Evolutionary conservation across 2,113 vertebrate species (phyloP).

Genomic region (Labeo rohita): DNA sequence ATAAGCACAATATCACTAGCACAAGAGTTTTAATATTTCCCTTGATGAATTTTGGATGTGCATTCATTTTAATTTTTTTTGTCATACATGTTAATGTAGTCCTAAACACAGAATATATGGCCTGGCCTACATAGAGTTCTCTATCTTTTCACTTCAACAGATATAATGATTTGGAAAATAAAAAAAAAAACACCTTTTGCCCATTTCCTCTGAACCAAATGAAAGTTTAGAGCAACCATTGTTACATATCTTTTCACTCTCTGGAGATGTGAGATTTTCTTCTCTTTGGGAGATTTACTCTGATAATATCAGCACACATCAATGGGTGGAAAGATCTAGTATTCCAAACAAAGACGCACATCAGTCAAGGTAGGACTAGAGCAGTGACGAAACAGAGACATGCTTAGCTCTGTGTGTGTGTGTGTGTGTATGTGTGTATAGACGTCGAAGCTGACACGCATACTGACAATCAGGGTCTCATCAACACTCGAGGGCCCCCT

Average conservation of each 20-base stretch:
- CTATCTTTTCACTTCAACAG: constrained; percentile 2
- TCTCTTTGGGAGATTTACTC: constrained; percentile 27
- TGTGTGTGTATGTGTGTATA: constrained; percentile 51
- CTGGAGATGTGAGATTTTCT: constrained; percentile 46
- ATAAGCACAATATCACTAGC: neutral
- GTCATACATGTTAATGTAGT: neutral
- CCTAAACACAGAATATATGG: neutral
- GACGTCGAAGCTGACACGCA: constrained; percentile 65
- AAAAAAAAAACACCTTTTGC: neutral
- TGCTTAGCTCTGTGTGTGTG: constrained; percentile 40
- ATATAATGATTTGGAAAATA: constrained; percentile 18
- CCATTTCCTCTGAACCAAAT: constrained; percentile 34
- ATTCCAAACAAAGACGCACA: constrained; percentile 45
- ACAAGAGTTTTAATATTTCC: neutral
- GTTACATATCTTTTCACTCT: constrained; percentile 47
- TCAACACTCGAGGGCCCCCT: constrained; percentile 67
- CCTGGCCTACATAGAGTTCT: constrained; percentile 7
- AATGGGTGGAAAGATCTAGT: constrained; percentile 46
- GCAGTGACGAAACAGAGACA: constrained; percentile 39
- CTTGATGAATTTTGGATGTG: neutral
- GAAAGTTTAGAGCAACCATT: constrained; percentile 32
- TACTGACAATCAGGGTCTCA: constrained; percentile 70
- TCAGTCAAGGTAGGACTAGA: constrained; percentile 29
- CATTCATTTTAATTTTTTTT: neutral
- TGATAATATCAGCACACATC: constrained; percentile 56